Base-by-base conservation (phyloP, 2,888 invertebrate species). In the Clusia tigrina region DNA sequence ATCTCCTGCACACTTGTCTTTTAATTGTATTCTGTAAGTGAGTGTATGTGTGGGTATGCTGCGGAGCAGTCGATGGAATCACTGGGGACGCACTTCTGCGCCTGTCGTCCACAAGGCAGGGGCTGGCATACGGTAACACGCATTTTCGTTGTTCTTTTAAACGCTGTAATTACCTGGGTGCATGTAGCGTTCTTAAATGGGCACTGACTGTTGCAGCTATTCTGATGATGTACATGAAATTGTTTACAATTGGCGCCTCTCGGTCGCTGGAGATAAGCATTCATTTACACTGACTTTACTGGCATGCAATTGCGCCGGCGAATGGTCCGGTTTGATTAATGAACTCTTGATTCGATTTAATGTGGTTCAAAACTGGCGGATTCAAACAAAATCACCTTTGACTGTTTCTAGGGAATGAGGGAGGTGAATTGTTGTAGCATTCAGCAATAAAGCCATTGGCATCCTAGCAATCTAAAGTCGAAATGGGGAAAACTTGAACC, bases 141-240 rank as follows among this genome's bases (percentile, higher is more conserved):
- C 66, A 66, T 66, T 69, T 57, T 56, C 63, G 60, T 62, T 67
- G 65, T 65, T 65, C 63, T 67, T 63, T 63, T 67, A 68, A 69
- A 68, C 63, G 46, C 48, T 42, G 62, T 62, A 58, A 62, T 57
- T 58, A 62, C 22, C 22, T 48, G 18, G 20, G 18, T 57, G 54
- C 46, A 46, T 32, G 32, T n/a, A 15, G 17, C 25, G 42, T 32
- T 22, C 37, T 52, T 58, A n/a, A n/a, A n/a, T 52, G 48, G n/a
- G n/a, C n/a, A n/a, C n/a, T 42, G 6, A 15, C n/a, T 57, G 55
- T 62, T 60, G 54, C 22, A 54, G 32, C 24, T 52, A 53, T n/a
- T 24, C 20, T 24, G 46, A 12, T 15, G 56, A 24, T 57, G 46
- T 53, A 15, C n/a, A 42, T 42, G 10, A 42, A 42, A 42, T n/a